Evolutionary conservation across 2,113 vertebrate species (phyloP), one percentile per base, ranked within the genome.

Genomic region (Apodemus sylvaticus): DNA sequence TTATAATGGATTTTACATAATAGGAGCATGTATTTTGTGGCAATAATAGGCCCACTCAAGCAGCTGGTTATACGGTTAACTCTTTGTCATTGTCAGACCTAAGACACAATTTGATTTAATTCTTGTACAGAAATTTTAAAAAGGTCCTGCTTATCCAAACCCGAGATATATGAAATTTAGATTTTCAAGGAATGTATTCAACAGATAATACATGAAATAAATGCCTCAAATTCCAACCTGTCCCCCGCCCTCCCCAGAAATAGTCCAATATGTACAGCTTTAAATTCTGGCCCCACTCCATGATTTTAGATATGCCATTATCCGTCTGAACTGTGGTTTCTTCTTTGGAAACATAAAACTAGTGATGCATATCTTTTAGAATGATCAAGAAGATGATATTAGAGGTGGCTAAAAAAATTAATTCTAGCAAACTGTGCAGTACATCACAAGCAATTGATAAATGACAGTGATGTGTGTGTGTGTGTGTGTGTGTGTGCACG

Each of bases 1-100:
- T 96, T 34, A 88, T 96, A 97, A 98, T 96, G 94, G 96, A 96
- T 98, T 98, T 96, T 96, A 98, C 97, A 98, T 97, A 97, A 98
- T 76, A 97, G 85, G 64, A 97, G 48, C 93, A 79, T 97, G 96
- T 88, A 96, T 97, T 96, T 95, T 93, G 96, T 97, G 97, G 97
- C 95, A 98, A 94, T 83, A 97, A 97, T 74, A 96, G 94, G 81
- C 55, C 96, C 90, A 45, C 55, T 96, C 60, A 90, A 95, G 95
- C 97, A 98, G 92, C 45, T 78, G 83, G n/a, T 97, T 91, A 73
- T 76, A 78, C 64, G 77, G 71, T 78, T 66, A 95, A 95, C 93
- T 97, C 97, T 98, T 96, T 93, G 93, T 98, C 98, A 98, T 26
- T 98, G 98, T 97, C 96, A 98, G 0, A 0, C 77, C 14, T 82